Evolutionary conservation across 2,888 invertebrate species (phyloP).

Genomic region (Steromphala cineraria): DNA sequence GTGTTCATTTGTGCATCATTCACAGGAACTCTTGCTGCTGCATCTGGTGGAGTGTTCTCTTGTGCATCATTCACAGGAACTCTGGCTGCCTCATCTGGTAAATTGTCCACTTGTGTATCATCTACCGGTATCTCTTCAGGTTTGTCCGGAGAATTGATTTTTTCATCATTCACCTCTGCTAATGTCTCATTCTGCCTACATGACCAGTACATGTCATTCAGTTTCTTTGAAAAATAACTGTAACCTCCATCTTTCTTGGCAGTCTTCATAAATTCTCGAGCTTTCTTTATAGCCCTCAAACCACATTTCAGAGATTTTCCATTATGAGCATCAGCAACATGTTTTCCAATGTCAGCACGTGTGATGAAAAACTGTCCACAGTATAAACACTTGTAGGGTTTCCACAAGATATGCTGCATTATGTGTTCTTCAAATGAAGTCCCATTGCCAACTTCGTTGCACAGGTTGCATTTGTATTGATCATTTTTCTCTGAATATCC

Average conservation of each 20-base stretch:
- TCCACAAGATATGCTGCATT: constrained; percentile 5
- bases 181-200: background rate
- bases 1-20: no score
- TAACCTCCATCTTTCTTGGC: background rate
- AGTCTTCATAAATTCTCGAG: background rate
- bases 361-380: background rate
- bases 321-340: background rate
- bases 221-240: background rate
- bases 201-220: constrained; percentile 9
- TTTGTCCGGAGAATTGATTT: no score
- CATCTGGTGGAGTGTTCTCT: no score
- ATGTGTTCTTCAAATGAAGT: constrained; percentile 12
- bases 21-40: no score
- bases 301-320: background rate
- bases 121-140: no score
- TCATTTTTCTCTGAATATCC: background rate
- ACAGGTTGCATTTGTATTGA: background rate
- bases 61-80: no score
- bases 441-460: constrained; percentile 1
- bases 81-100: no score
- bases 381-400: constrained; percentile 14
- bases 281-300: constrained; percentile 4
- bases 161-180: background rate
- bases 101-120: no score
- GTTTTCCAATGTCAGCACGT: background rate